Evolutionary conservation across 2,113 vertebrate species (phyloP).

Genomic region (Aramus guarauna): DNA sequence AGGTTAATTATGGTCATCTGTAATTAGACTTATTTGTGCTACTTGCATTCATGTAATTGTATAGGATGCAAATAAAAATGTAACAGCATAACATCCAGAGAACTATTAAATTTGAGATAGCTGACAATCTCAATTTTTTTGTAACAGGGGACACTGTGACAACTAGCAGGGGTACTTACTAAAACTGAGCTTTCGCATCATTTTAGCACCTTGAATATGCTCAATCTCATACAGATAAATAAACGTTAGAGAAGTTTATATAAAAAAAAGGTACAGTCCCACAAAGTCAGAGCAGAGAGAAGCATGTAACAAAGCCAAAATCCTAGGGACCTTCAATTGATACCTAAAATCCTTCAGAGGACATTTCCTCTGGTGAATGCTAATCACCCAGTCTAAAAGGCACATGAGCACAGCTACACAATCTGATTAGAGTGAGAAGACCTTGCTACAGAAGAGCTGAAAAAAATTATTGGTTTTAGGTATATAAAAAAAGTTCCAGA

Average conservation of each 20-base stretch:
- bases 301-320: not conserved
- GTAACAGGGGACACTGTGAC: not conserved
- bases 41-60: not conserved
- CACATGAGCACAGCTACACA: not conserved
- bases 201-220: not conserved
- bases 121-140: not conserved
- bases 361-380: not conserved
- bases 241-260: not conserved
- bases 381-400: not conserved
- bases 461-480: not conserved
- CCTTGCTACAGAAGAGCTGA: rapidly evolving
- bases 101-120: not conserved
- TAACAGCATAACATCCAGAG: not conserved
- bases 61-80: not conserved
- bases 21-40: not conserved
- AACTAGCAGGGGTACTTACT: not conserved
- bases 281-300: not conserved
- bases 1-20: not conserved
- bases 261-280: not conserved
- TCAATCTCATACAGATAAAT: not conserved
- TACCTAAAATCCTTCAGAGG: not conserved
- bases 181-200: not conserved
- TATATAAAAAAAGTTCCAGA: not conserved
- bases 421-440: not conserved
- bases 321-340: not conserved